Evolutionary conservation across 2,113 vertebrate genomes (phyloP).

Genomic region (Forbesichthys papilliferus): DNA sequence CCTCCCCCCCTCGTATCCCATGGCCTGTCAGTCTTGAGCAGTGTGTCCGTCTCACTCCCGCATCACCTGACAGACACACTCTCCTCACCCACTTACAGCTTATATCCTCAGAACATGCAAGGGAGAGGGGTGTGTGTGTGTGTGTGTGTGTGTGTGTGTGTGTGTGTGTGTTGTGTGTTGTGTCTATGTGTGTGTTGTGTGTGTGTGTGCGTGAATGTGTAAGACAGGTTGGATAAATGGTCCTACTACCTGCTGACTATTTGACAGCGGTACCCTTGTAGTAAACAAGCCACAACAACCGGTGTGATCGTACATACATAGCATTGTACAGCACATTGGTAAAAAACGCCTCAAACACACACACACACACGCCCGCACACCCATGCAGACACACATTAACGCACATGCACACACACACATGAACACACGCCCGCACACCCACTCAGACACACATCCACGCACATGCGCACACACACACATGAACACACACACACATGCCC

Average conservation of each 20-base stretch:
- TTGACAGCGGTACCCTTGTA: conserved; percentile 84
- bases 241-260: conserved; percentile 76
- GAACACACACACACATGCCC: conserved; percentile 12
- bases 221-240: conserved; percentile 72
- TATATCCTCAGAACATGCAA: conserved; percentile 18
- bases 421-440: neutral
- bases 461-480: conserved; percentile 4
- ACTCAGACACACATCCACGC: neutral
- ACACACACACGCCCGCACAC: neutral
- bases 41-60: conserved; percentile 61
- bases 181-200: neutral
- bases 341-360: conserved; percentile 52
- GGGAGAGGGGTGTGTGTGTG: conserved; percentile 8
- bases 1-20: conserved; percentile 51
- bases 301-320: conserved; percentile 69
- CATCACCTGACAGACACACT: conserved; percentile 53
- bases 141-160: conserved; percentile 2
- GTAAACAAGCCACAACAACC: conserved; percentile 85
- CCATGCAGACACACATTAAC: conserved; percentile 20
- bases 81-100: conserved; percentile 37
- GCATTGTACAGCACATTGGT: conserved; percentile 87
- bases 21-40: conserved; percentile 71
- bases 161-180: neutral
- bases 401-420: conserved; percentile 19
- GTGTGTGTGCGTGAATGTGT: conserved; percentile 20